Base-by-base conservation (phyloP, 1,140 invertebrate species). In the Campodea augens region DNA sequence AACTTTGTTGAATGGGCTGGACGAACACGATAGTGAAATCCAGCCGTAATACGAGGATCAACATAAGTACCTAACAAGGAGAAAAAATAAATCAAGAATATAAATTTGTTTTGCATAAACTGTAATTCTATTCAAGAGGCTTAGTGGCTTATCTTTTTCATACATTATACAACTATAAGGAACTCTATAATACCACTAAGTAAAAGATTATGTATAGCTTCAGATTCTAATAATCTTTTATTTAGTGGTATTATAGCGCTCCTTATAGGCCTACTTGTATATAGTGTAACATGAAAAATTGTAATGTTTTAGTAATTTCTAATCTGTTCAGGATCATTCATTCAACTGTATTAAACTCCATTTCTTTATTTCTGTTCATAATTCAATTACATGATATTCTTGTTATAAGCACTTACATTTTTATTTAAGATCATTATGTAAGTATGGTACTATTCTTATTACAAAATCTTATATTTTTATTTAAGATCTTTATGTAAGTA, bases 21-120 rank as follows among this genome's bases (percentile, higher is more conserved):
- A 13, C 77, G 68, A 4, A 83, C 75, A 25, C 66, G 67, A 63
- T 84, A 83, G 49, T 67, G 60, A 61, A 83, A 84, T 22, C 81
- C 79, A 46, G 78, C 72, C 32, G 77, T 61, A 32, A 84, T 73
- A 46, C 74, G 66, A n/a, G 71, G 67, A 58, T 84, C 78, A 1
- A 84, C 69, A 51, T 75, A 80, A 2, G 79, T 79, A 48, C 78
- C 78, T 78, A 56, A 48, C 63, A 64, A 27, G 48, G 52, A n/a
- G 20, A 22, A 32, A 10, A 32, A 32, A 32, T 32, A 32, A 32
- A 32, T 15, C 7, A 10, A 10, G 27, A 10, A 10, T 32, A 32
- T 15, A 32, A 32, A 7, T 32, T 32, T 32, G 7, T 32, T 32
- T 10, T 32, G n/a, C 15, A 10, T 32, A 32, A 7, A 32, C 7